These are phyloP conservation scores for Microctonus hyperodae DNA, from an alignment of 2,888 invertebrate species.

Conservation along the genomic window DNA sequence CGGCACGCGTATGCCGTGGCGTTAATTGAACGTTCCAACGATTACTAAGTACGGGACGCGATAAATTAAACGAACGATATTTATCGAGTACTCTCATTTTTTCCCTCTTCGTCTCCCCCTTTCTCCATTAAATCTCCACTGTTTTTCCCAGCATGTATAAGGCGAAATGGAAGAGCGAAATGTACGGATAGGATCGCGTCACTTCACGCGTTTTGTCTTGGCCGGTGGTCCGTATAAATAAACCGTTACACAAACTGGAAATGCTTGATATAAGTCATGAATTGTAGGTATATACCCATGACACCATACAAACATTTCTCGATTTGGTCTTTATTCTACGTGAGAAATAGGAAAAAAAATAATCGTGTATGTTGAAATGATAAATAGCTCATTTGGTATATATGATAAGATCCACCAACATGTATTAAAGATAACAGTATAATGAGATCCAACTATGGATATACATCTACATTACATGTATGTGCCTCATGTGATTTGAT, in stretches of 20 bases:
- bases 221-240: conserved; percentile 55
- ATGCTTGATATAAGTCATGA: not conserved
- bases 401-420: not conserved
- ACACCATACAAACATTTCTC: not conserved
- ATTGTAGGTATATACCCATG: not conserved
- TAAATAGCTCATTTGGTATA: not conserved
- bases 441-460: not conserved
- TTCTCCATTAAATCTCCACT: not conserved
- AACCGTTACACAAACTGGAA: conserved; percentile 46
- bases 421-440: not conserved
- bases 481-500: not conserved
- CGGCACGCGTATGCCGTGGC: conserved; percentile 34
- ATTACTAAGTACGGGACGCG: conserved; percentile 49
- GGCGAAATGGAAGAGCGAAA: conserved; percentile 24
- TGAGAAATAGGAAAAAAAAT: not conserved
- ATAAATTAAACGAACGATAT: conserved; percentile 55
- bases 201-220: conserved; percentile 34
- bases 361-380: not conserved
- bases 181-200: conserved; percentile 29
- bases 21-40: conserved; percentile 48
- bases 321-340: not conserved
- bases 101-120: not conserved
- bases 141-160: not conserved
- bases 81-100: conserved; percentile 47
- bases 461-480: not conserved